A percentile compares a stretch with the other conserved stretches of the same genome.
These are phyloP conservation scores for Fregetta grallaria DNA, from an alignment of 2,113 vertebrate genomes.

Conservation along the genomic window DNA sequence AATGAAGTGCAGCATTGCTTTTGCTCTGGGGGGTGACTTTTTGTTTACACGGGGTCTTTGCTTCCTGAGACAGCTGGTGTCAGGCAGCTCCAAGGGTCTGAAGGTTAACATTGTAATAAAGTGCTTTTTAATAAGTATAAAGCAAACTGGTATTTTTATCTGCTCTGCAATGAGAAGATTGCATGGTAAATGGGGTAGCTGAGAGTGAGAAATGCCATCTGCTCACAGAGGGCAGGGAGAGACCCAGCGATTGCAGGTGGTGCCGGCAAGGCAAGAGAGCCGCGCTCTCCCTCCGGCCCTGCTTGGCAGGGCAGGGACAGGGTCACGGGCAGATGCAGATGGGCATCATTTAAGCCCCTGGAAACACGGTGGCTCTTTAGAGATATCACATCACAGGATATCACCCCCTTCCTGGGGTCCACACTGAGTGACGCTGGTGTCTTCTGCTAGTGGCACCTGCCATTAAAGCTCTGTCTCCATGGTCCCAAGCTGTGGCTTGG, in stretches of 20 bases:
- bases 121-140: neutral
- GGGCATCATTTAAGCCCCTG: neutral
- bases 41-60: neutral
- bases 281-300: rapidly evolving
- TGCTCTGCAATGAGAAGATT: neutral
- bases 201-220: neutral
- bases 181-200: neutral
- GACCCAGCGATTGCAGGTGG: neutral
- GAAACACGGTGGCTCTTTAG: neutral
- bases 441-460: neutral
- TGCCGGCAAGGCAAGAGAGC: neutral
- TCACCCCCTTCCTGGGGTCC: neutral
- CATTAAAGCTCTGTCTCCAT: neutral
- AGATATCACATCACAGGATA: neutral
- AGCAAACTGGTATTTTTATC: neutral
- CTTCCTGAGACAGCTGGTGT: neutral
- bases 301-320: neutral
- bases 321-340: neutral
- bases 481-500: neutral
- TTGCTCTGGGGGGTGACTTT: neutral
- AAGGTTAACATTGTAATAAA: neutral
- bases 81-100: neutral
- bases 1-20: neutral
- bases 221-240: neutral
- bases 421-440: neutral